Evolutionary conservation across 2,888 invertebrate genomes (phyloP), one percentile per base, ranked within the genome.

Genomic region (Andrena bucephala): DNA sequence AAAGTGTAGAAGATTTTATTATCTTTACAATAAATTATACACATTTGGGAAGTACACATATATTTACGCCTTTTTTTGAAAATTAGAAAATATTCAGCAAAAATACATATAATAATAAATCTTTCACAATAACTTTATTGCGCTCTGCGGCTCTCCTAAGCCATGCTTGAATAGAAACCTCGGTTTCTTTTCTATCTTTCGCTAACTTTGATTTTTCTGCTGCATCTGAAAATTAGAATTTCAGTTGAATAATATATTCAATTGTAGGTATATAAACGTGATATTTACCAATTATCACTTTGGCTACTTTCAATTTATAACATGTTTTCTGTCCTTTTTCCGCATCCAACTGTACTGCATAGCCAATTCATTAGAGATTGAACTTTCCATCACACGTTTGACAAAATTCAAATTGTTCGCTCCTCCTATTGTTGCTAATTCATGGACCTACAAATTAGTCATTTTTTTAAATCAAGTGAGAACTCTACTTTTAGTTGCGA

Each of bases 211-310:
- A 10, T 33, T 24, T 63, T 20, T 59, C 42, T 42, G 59, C 59
- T 59, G 31, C 31, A n/a, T 59, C 31, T n/a, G 1, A 59, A 59
- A 13, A 63, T 33, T 33, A 42, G 20, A 63, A 63, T n/a, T 33
- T 63, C 36, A 63, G 13, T 63, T 42, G 5, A 63, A 33, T 63
- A 20, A 42, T 63, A 63, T 63, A 63, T 63, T 62, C 36, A 62
- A 63, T 24, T 63, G 2, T n/a, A n/a, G n/a, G n/a, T n/a, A n/a
- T 20, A 20, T 20, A 20, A 20, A 20, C 20, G 13, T 63, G 42
- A 63, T 63, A 31, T 10, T 63, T 63, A 63, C 63, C 24, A 10
- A 63, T 63, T 63, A 63, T 2, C 10, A 36, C 63, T 63, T 33
- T 42, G 42, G 20, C 13, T 33, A 63, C 10, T 13, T 36, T 63